Base-by-base conservation (phyloP, 2,888 invertebrate genomes). In the Rotaria socialis region DNA sequence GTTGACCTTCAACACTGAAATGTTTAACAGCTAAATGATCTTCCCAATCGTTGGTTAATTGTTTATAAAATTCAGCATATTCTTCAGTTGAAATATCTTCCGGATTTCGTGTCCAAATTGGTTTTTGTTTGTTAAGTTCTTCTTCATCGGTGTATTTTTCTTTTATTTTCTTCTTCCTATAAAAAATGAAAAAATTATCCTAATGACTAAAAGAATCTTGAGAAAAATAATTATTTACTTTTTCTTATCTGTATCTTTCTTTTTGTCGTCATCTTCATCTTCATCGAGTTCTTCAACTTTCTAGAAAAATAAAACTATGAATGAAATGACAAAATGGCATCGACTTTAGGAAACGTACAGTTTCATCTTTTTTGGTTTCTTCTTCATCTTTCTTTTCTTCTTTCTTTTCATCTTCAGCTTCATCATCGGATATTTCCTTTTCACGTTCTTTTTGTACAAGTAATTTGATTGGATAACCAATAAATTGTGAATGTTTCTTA, bases 401-500 rank as follows among this genome's bases (percentile, higher is more conserved):
- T 88, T 94, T 94, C n/a, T 92, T 92, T 89, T 95, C 96, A 7
- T 94, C 96, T 90, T 96, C 96, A 90, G 96, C 96, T 86, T 96
- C 96, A 47, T 84, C 86, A n/a, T 91, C 91, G 88, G 95, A 95
- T 75, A 97, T 93, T 92, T 97, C 97, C 93, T 96, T 96, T 89
- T 97, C 96, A 80, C 97, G 94, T 91, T 98, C 97, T 92, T 97
- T 97, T 92, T 97, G 96, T 0, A 97, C 96, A 74, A 96, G 91
- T 89, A 98, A 92, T 87, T 90, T 90, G 92, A 99, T 99, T 14
- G 98, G 98, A 91, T 99, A 99, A 85, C 97, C 97, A 91, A 98
- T 99, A 92, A 97, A 98, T 92, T 98, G 97, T 0, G 96, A 96
- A 92, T 98, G 97, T 90, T 99, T 99, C 94, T 97, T 98, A 50